Evolutionary conservation across 2,113 vertebrate species (phyloP), one percentile per base, ranked within the genome.

Genomic region (Gasterosteus aculeatus): DNA sequence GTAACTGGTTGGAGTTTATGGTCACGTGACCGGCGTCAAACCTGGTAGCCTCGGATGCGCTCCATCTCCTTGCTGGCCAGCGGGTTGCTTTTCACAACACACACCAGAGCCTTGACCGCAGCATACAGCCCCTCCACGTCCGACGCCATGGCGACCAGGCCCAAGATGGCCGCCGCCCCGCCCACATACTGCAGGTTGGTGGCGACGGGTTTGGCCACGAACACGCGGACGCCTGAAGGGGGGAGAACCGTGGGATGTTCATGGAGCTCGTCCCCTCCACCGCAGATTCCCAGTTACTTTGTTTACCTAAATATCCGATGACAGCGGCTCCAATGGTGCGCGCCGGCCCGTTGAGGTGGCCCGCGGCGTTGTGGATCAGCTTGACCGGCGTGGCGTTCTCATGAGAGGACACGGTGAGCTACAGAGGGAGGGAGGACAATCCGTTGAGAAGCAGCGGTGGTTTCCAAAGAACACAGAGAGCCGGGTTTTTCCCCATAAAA

Each of bases 41-140:
- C 89, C 97, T 99, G 98, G 92, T 99, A 99, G 72, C 98, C 98
- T 93, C 94, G 96, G 89, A 99, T 99, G 60, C 98, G 96, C 90
- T 99, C 98, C 98, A 99, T 99, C 87, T 99, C 98, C 89, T 99
- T 99, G 89, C 98, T 97, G 90, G 98, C 98, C 83, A 99, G 81
- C 9, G 97, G 95, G 92, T 99, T 98, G 91, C 98, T 99, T 86
- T 97, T 99, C 6, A 98, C 97, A 1, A 99, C 98, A 46, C 98
- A 99, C 63, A 99, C 98, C 84, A 99, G 92, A 4, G 98, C 98
- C 85, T 99, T 99, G 82, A 99, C 98, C 0, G 98, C 98, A 1
- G 98, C 98, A 18, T 99, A 99, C 10, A 99, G 81, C 10, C 98
- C 98, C 90, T 99, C 98, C 80, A 99, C 98, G 26, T 99, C 98